phyloP scores from a whole-genome alignment of 2,888 invertebrate species.

The Drosophila buzzatii region DNA sequence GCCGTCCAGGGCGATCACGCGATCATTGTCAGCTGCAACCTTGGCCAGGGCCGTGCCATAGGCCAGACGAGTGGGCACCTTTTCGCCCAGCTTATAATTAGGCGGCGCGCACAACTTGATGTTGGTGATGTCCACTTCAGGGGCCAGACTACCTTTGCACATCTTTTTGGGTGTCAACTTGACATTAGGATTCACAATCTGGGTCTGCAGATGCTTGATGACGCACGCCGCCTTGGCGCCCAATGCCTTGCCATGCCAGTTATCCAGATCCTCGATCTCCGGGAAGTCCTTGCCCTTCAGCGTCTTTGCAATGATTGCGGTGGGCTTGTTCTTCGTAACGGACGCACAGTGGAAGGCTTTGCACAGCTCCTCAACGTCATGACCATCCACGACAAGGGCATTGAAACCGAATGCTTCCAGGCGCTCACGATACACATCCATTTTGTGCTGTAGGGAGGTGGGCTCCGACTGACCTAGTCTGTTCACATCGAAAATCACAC shows the following conservation, averaged over 20 bases:
- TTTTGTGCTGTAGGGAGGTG: conserved; percentile 96
- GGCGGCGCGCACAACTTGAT: conserved; percentile 92
- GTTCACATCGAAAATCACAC: conserved; percentile 98
- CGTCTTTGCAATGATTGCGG: conserved; percentile 97
- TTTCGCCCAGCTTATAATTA: conserved; percentile 91
- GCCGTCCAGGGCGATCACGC: conserved; percentile 97
- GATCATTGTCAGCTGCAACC: conserved; percentile 90
- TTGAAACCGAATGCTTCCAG: conserved; percentile 96
- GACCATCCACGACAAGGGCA: conserved; percentile 97
- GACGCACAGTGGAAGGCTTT: conserved; percentile 95
- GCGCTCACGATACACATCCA: conserved; percentile 92
- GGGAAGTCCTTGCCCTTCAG: conserved; percentile 96
- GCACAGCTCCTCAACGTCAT: conserved; percentile 95
- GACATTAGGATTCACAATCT: conserved; percentile 80
- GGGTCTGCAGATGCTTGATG: conserved; percentile 88
- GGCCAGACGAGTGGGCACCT: conserved; percentile 95
- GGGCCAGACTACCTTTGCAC: conserved; percentile 89
- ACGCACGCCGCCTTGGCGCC: conserved; percentile 92
- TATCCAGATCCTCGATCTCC: conserved; percentile 95
- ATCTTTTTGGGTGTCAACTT: conserved; percentile 88
- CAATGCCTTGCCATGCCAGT: conserved; percentile 99
- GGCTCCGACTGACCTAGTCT: conserved; percentile 98
- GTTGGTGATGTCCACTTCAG: conserved; percentile 90
- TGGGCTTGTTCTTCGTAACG: conserved; percentile 92
- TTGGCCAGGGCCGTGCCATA: conserved; percentile 98